These are phyloP conservation scores for Bolborhynchus lineola DNA, from an alignment of 2,113 vertebrate species.

Conservation along the genomic window DNA sequence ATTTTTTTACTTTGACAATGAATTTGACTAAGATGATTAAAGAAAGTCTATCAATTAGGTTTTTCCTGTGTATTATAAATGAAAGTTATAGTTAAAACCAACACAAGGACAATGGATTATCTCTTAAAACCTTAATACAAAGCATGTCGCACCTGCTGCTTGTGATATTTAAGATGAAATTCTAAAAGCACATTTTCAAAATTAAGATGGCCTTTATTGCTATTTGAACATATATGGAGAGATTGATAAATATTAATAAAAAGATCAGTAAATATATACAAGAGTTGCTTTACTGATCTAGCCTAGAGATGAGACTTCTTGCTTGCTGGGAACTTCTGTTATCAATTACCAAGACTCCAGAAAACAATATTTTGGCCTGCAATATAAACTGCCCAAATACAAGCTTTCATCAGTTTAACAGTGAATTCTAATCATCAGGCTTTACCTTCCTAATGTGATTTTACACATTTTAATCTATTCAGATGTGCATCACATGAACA, in stretches of 20 bases:
- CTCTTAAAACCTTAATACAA: constrained; percentile 5
- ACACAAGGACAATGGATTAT: neutral
- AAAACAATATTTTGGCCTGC: neutral
- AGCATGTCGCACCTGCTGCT: neutral
- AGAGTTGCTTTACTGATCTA: neutral
- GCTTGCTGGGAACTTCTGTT: neutral
- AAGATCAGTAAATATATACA: neutral
- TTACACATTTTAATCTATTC: neutral
- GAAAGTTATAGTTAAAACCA: constrained; percentile 5
- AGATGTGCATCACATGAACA: neutral
- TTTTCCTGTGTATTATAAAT: constrained; percentile 18
- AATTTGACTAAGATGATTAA: constrained; percentile 16
- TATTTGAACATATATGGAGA: neutral
- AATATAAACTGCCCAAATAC: neutral
- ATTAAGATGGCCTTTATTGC: neutral
- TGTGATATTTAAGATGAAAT: constrained; percentile 6
- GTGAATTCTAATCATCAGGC: neutral
- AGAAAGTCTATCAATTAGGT: neutral
- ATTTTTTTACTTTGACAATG: constrained; percentile 30
- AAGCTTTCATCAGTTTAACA: neutral
- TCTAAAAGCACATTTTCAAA: neutral
- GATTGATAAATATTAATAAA: neutral
- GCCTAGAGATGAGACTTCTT: neutral
- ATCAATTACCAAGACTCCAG: neutral
- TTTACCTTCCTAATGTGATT: neutral